Evolutionary conservation across 2,113 vertebrate species (phyloP).

Genomic region (Cryptotis parvus): DNA sequence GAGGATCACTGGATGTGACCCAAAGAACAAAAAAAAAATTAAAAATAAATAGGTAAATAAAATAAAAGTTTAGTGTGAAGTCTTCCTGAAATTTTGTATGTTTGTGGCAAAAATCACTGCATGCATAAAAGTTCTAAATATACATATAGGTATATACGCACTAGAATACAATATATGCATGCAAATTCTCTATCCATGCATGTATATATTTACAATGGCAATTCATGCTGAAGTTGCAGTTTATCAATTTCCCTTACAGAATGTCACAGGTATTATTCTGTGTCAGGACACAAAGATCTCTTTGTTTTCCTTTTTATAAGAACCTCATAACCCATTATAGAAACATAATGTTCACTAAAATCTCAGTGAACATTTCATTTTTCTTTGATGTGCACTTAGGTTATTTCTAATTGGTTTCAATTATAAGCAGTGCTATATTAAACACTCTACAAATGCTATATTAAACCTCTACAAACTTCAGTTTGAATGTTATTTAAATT

Average conservation of each 20-base stretch:
- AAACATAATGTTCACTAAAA: background rate
- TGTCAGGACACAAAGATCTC: background rate
- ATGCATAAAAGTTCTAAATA: no score
- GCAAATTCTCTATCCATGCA: background rate
- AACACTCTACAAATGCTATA: background rate
- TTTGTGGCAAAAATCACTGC: no score
- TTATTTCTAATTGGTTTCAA: background rate
- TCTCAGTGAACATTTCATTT: background rate
- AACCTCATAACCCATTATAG: background rate
- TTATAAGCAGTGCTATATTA: background rate
- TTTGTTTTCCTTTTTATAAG: background rate
- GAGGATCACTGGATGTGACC: no score
- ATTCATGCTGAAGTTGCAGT: background rate
- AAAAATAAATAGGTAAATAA: no score
- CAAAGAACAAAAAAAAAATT: no score
- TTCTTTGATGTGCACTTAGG: background rate
- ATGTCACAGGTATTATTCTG: background rate
- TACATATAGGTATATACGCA: background rate
- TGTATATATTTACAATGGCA: background rate
- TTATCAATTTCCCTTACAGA: background rate
- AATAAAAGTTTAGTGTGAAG: background rate
- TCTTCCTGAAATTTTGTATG: conserved; percentile 17
- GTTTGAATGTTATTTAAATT: background rate
- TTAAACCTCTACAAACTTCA: background rate
- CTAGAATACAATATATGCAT: no score